Evolutionary conservation across 2,113 vertebrate genomes (phyloP), one percentile per base, ranked within the genome.

Genomic region (Rhagologus leucostigma): DNA sequence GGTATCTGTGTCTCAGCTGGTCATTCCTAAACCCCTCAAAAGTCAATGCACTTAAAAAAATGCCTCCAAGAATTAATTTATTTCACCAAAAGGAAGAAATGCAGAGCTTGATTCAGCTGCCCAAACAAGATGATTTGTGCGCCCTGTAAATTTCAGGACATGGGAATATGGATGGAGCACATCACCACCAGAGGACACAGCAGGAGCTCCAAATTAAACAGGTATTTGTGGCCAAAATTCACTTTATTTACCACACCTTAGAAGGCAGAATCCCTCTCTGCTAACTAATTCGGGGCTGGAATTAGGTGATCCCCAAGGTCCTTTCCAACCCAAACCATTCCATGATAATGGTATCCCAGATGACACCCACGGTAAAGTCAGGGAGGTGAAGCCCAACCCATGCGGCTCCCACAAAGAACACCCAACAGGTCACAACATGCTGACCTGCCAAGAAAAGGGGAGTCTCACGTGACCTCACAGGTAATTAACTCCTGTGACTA

Each of bases 131-230:
- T 2, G 2, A 15, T 11, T 32, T 18, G 5, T n/a, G 17, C 1
- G 2, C 12, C 42, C 35, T 39, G 10, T 24, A 4, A n/a, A 11
- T 3, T 7, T 23, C 26, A 11, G 8, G 50, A 42, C 23, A 6
- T 0, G 29, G 71, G 4, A n/a, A 10, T 1, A 6, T 0, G 0
- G 16, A 18, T 1, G 19, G 56, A 77, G 23, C 6, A n/a, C 39
- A 11, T 2, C 41, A 6, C 9, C 37, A n/a, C 14, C 15, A 50
- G 13, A 24, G 33, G 10, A 7, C 33, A 14, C 18, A 81, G 18
- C 12, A 57, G 32, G 16, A 82, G 16, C 35, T 65, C 30, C 55
- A 69, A 16, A 4, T 23, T 13, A 18, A 11, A 11, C 0, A 27
- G 21, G 1, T 4, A 9, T 6, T 39, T 17, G 18, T 10, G 22